Conservation (phyloP, 2,113 vertebrate genomes). For the Dicerorhinus sumatrensis region DNA sequence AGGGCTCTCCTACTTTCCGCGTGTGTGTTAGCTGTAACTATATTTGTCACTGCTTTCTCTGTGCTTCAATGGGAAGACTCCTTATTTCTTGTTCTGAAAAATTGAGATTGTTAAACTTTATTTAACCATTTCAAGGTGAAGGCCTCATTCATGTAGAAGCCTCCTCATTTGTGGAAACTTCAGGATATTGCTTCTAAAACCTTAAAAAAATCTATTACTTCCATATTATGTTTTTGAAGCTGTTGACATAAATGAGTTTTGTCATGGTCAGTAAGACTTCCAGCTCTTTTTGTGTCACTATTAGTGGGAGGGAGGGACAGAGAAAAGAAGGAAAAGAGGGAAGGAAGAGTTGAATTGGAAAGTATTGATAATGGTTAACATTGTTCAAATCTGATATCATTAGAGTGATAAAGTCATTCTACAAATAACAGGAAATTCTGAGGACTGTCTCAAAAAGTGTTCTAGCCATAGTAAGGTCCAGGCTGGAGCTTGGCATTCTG, state of each 20-base stretch:
- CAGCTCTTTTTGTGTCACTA: not conserved
- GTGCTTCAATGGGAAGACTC: not conserved
- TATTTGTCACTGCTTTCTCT: not conserved
- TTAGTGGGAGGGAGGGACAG: not conserved
- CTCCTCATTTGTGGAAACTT: not conserved
- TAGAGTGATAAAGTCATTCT: not conserved
- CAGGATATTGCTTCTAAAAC: not conserved
- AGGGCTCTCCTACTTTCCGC: not conserved
- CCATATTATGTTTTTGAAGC: not conserved
- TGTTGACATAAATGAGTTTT: not conserved
- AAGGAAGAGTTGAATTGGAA: not conserved
- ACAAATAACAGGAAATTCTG: not conserved
- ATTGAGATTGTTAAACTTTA: not conserved
- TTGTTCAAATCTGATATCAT: not conserved
- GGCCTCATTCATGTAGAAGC: not conserved
- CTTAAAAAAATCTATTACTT: not conserved
- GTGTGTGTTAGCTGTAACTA: not conserved
- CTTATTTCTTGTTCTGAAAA: slow-evolving; percentile 8
- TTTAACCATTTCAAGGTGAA: not conserved
- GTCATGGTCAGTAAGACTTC: not conserved
- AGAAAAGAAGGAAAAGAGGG: not conserved
- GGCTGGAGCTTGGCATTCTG: not conserved
- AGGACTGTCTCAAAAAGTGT: not conserved
- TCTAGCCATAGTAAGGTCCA: not conserved
- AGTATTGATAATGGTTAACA: not conserved